Percentiles rank a stretch among this genome's conserved stretches.
phyloP scores from a whole-genome alignment of 2,888 invertebrate genomes.

The Listrodromus nycthemerus region DNA sequence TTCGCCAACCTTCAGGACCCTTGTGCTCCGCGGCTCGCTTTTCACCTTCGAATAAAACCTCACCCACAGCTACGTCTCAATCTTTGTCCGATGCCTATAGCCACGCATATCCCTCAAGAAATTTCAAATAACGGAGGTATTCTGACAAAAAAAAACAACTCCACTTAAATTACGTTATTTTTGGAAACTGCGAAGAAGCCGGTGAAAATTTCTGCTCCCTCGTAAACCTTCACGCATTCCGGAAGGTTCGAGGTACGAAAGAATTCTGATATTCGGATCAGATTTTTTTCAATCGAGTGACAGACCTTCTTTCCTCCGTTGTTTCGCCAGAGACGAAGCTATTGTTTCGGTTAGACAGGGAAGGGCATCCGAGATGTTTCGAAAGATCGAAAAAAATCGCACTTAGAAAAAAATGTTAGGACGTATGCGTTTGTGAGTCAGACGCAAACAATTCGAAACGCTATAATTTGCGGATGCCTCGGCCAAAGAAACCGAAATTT shows the following conservation, averaged over 20 bases:
- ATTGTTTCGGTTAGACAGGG: too few relatives aligned
- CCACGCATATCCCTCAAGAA: not conserved
- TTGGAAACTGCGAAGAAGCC: not conserved
- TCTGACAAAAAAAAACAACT: not conserved
- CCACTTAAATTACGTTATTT: not conserved
- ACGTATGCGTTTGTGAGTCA: too few relatives aligned
- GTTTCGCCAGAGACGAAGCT: too few relatives aligned
- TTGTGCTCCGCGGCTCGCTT: constrained; percentile 34
- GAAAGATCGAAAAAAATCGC: too few relatives aligned
- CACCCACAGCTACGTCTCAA: not conserved
- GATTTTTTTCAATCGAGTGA: too few relatives aligned
- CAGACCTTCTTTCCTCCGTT: too few relatives aligned
- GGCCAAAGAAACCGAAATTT: too few relatives aligned
- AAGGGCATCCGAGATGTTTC: too few relatives aligned
- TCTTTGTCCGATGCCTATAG: not conserved
- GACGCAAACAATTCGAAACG: too few relatives aligned
- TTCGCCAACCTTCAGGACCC: constrained; percentile 42
- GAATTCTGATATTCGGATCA: too few relatives aligned
- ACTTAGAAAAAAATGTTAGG: too few relatives aligned
- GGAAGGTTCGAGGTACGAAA: not conserved
- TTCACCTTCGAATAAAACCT: constrained; percentile 15
- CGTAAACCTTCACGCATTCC: not conserved
- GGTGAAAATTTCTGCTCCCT: not conserved
- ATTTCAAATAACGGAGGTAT: not conserved
- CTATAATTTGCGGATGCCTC: too few relatives aligned